A percentile compares a stretch with the other conserved stretches of the same genome.
Evolutionary conservation across 1,140 invertebrate species (phyloP).

Genomic region (Portunus trituberculatus): DNA sequence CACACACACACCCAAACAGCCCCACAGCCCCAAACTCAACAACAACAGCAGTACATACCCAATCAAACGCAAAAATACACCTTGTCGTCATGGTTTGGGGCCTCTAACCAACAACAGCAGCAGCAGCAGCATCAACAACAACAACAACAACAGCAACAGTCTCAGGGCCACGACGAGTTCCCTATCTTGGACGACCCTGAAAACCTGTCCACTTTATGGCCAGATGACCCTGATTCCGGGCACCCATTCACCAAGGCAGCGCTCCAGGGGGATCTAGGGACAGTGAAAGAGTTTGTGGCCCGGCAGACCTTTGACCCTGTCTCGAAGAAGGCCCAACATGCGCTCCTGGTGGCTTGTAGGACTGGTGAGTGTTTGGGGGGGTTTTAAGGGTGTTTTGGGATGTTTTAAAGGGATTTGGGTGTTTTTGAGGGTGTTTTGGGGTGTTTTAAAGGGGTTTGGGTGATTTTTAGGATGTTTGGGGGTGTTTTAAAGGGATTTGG

Average conservation of each 20-base stretch:
- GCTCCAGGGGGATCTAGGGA: constrained; percentile 61
- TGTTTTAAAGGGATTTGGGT: too few species aligned
- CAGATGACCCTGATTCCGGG: constrained; percentile 75
- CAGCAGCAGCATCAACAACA: not conserved
- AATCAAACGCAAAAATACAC: not conserved
- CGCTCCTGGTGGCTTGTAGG: constrained; percentile 73
- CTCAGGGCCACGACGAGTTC: constrained; percentile 39
- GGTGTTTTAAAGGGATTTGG: too few species aligned
- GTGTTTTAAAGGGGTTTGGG: too few species aligned
- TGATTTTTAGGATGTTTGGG: too few species aligned
- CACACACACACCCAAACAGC: too few species aligned
- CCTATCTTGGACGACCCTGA: constrained; percentile 61
- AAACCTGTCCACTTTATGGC: constrained; percentile 56
- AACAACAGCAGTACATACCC: not conserved
- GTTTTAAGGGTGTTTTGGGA: too few species aligned
- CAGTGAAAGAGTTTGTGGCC: constrained; percentile 60
- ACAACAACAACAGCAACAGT: constrained; percentile 1
- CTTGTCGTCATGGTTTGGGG: not conserved
- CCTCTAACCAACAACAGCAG: not conserved
- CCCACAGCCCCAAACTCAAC: too few species aligned
- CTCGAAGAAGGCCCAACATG: constrained; percentile 76
- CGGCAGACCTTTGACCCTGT: constrained; percentile 73
- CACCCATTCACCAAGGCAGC: constrained; percentile 77
- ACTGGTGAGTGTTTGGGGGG: constrained; percentile 43
- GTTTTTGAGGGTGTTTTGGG: too few species aligned